Evolutionary conservation across 2,113 vertebrate species (phyloP), one percentile per base, ranked within the genome.

Genomic region (Thomomys bottae): DNA sequence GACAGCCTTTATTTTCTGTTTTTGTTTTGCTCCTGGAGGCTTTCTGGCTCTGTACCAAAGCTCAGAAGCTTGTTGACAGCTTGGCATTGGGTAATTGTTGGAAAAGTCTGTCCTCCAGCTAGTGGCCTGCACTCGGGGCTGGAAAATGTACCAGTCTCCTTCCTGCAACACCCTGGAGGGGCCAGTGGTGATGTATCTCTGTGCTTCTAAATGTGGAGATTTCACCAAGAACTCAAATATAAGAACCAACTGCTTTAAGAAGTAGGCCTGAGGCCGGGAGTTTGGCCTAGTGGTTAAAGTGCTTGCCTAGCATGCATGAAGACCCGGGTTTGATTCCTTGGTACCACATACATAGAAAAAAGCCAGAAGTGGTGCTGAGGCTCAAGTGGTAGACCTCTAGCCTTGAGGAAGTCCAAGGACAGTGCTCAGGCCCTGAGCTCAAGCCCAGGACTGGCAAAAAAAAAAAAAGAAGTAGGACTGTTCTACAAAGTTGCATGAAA

Each of bases 181-280:
- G 1, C n/a, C 79, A 45, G 21, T 4, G 23, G 32, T 1, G 24
- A 59, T 8, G 7, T 8, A 21, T 81, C 14, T 42, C 85, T 42
- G 0, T 73, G 70, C 40, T 49, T 82, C 75, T 86, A 49, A 38
- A 70, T 57, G 40, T 49, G 9, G 68, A 68, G 68, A 89, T 88
- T 88, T 45, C 59, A 83, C 71, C 66, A 54, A 76, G 79, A 84
- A 84, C 76, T 57, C 88, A 72, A 90, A 49, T 32, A 21, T 38
- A 78, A 79, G 59, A 82, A 68, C 82, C 79, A 57, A 79, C 95
- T 79, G 89, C 75, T 88, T 80, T 88, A 90, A 76, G 63, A 92
- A 93, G 76, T 59, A 30, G 4, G 28, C 26, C 61, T 77, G 40
- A n/a, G n/a, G n/a, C n/a, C n/a, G n/a, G n/a, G n/a, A n/a, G n/a